phyloP scores from a whole-genome alignment of 1,140 invertebrate species.

The Amphibalanus amphitrite region DNA sequence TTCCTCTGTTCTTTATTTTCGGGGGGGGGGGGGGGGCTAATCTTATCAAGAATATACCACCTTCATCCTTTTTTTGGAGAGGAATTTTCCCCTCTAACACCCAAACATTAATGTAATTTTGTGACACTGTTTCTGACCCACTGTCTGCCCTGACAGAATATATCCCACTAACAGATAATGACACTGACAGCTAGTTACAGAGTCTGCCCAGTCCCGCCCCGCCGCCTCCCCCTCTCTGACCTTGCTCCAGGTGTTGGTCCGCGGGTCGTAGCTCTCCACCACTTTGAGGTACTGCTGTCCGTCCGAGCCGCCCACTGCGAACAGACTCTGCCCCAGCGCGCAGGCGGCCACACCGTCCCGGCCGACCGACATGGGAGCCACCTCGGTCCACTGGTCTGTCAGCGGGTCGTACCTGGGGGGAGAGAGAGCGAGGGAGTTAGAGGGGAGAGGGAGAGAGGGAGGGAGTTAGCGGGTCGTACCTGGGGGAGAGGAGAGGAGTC shows the following conservation, averaged over 20 bases:
- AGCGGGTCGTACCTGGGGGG: slow-evolving; percentile 44
- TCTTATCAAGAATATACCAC: too few relatives aligned
- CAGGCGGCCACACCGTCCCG: slow-evolving; percentile 83
- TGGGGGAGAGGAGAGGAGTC: slow-evolving; percentile 25
- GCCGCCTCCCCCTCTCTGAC: slow-evolving; percentile 27
- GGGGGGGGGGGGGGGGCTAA: too few relatives aligned
- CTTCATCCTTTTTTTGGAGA: too few relatives aligned
- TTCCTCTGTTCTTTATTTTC: too few relatives aligned
- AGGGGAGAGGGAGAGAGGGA: neutral
- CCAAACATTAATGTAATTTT: too few relatives aligned
- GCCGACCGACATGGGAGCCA: slow-evolving; percentile 65
- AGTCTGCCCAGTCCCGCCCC: too few relatives aligned
- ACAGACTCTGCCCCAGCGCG: slow-evolving; percentile 66
- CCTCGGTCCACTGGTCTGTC: slow-evolving; percentile 74
- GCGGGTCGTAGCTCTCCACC: slow-evolving; percentile 84
- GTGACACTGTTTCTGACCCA: too few relatives aligned
- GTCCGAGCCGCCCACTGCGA: slow-evolving; percentile 88
- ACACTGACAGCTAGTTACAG: too few relatives aligned
- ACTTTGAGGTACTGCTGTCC: slow-evolving; percentile 77
- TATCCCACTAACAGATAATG: too few relatives aligned
- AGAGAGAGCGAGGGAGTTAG: neutral
- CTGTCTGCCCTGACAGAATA: too few relatives aligned
- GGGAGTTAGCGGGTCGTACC: slow-evolving; percentile 19
- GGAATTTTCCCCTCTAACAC: too few relatives aligned
- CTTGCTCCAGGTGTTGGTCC: slow-evolving; percentile 67